Percentiles rank a stretch among this genome's conserved stretches.
These are phyloP conservation scores for Tenualosa thibaudeaui DNA, from an alignment of 2,797 vertebrate genomes.

Conservation along the genomic window DNA sequence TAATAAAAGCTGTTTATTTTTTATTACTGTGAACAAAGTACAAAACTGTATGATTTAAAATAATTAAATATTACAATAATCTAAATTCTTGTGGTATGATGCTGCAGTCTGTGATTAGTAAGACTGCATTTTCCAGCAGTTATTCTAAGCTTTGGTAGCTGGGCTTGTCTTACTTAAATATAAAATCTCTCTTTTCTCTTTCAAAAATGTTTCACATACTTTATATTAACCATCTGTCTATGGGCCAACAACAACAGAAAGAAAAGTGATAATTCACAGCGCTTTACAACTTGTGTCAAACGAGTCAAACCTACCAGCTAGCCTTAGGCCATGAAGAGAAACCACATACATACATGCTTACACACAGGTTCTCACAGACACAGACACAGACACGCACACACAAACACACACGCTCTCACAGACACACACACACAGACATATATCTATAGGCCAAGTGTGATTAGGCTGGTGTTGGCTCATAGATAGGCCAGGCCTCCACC, in stretches of 20 bases:
- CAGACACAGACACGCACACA: not conserved
- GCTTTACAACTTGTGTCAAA: not conserved
- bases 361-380: not conserved
- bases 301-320: not conserved
- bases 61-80: not conserved
- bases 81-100: not conserved
- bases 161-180: conserved; percentile 29
- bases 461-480: conserved; percentile 48
- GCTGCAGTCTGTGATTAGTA: not conserved
- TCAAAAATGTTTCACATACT: conserved; percentile 33
- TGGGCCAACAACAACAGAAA: conserved; percentile 34
- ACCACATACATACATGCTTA: not conserved
- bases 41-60: not conserved
- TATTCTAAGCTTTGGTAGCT: conserved; percentile 1
- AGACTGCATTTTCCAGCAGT: not conserved
- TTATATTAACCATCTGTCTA: conserved; percentile 41
- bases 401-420: conserved; percentile 4
- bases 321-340: not conserved
- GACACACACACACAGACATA: not conserved
- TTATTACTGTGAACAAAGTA: too few species aligned
- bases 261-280: not conserved
- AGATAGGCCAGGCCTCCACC: conserved; percentile 52
- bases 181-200: conserved; percentile 39
- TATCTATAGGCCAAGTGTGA: not conserved
- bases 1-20: not conserved